These are phyloP conservation scores for Stegodyphus mimosarum DNA, from an alignment of 1,140 invertebrate species.

Conservation along the genomic window DNA sequence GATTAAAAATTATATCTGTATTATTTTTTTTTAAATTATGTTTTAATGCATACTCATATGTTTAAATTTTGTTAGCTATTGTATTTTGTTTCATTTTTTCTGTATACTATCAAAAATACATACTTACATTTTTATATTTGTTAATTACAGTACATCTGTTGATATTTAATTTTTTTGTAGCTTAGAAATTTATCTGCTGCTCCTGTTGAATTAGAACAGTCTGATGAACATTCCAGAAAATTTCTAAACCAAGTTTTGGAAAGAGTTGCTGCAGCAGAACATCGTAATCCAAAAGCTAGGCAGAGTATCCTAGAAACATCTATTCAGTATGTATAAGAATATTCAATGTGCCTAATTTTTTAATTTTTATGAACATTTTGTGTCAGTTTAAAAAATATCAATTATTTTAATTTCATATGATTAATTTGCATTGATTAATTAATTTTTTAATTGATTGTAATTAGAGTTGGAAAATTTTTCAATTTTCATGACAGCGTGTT, in stretches of 20 bases:
- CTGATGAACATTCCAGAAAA: conserved; percentile 50
- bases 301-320: conserved; percentile 61
- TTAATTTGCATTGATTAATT: too few relatives aligned
- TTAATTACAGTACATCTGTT: not conserved
- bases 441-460: too few relatives aligned
- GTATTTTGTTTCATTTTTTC: not conserved
- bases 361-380: too few relatives aligned
- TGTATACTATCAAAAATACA: not conserved
- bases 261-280: conserved; percentile 52
- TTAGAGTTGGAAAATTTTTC: too few relatives aligned
- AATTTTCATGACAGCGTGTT: too few relatives aligned
- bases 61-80: not conserved
- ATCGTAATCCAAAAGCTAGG: conserved; percentile 40
- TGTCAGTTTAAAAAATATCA: too few relatives aligned
- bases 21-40: too few relatives aligned
- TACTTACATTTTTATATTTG: not conserved
- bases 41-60: not conserved
- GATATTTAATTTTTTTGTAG: conserved; percentile 9
- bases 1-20: too few relatives aligned
- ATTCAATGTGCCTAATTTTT: too few relatives aligned
- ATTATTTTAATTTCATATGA: too few relatives aligned
- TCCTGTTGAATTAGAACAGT: conserved; percentile 34
- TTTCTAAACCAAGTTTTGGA: conserved; percentile 63
- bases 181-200: conserved; percentile 37
- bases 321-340: conserved; percentile 48